Conservation (phyloP, 2,888 invertebrate species). For the Augiades crinisus region DNA sequence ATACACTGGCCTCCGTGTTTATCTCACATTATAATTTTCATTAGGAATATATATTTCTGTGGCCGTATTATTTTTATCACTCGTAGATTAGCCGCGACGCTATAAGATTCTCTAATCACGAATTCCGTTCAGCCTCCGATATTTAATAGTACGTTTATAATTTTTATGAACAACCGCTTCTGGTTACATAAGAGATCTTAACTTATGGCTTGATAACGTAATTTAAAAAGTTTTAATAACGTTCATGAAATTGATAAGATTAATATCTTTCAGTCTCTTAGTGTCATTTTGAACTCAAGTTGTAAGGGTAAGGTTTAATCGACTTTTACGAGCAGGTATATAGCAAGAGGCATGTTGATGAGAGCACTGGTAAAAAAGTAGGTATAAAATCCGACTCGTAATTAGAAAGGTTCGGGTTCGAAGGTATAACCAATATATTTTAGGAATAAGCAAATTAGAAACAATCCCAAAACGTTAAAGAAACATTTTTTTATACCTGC, state of each 20-base stretch:
- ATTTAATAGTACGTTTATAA: slow-evolving; percentile 5
- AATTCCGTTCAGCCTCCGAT: slow-evolving; percentile 13
- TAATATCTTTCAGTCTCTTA: slow-evolving; percentile 23
- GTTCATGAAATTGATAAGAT: slow-evolving; percentile 39
- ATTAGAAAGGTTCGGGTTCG: too few relatives aligned
- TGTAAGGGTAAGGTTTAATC: slow-evolving; percentile 5
- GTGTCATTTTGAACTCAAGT: slow-evolving; percentile 11
- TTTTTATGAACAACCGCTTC: slow-evolving; percentile 16
- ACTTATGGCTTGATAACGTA: slow-evolving; percentile 13
- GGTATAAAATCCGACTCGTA: too few relatives aligned
- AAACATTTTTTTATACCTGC: too few relatives aligned
- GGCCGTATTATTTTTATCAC: slow-evolving; percentile 35
- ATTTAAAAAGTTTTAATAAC: slow-evolving; percentile 44
- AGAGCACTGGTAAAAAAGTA: background rate
- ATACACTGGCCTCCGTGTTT: slow-evolving; percentile 46
- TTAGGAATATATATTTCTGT: slow-evolving; percentile 33
- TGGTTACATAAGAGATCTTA: slow-evolving; percentile 10
- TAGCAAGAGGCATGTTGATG: background rate
- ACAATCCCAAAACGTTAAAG: too few relatives aligned
- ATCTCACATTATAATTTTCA: slow-evolving; percentile 47
- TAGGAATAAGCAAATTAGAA: too few relatives aligned
- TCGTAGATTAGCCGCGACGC: slow-evolving; percentile 31
- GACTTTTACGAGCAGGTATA: background rate
- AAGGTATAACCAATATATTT: too few relatives aligned
- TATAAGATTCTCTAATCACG: slow-evolving; percentile 20